These are phyloP conservation scores for Lepus timidus DNA, from an alignment of 2,113 vertebrate genomes.

Conservation along the genomic window DNA sequence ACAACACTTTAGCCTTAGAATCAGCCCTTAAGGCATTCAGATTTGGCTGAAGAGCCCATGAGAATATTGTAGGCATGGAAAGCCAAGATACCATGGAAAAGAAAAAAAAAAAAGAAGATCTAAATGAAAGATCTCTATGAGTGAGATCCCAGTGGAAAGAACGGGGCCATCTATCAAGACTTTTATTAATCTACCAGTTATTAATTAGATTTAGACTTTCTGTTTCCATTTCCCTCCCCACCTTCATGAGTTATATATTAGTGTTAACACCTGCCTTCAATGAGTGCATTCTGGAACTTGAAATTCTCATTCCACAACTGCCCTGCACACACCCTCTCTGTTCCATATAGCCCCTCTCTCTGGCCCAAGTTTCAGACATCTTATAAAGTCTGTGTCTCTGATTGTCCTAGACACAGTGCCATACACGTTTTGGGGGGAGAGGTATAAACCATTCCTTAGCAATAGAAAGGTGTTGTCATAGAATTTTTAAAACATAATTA, in stretches of 20 bases:
- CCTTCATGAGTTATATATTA: not conserved
- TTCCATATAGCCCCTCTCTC: no score
- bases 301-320: not conserved
- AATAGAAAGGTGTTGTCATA: conserved; percentile 66
- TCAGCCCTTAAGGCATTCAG: no score
- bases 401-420: conserved; percentile 41
- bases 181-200: not conserved
- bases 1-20: no score
- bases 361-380: not conserved
- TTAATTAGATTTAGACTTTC: not conserved
- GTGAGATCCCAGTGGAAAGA: no score
- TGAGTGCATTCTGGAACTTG: not conserved
- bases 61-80: no score
- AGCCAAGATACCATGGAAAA: no score
- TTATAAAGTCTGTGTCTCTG: conserved; percentile 35
- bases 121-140: no score
- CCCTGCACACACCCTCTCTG: not conserved
- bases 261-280: not conserved
- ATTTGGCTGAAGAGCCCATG: no score
- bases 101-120: no score
- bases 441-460: conserved; percentile 28
- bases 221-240: not conserved
- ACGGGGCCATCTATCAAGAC: no score
- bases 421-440: not conserved
- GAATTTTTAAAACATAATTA: conserved; percentile 77